Percentiles rank a stretch among this genome's conserved stretches.
Evolutionary conservation across 2,797 vertebrate species (phyloP).

Genomic region (Phataginus tetradactyla): DNA sequence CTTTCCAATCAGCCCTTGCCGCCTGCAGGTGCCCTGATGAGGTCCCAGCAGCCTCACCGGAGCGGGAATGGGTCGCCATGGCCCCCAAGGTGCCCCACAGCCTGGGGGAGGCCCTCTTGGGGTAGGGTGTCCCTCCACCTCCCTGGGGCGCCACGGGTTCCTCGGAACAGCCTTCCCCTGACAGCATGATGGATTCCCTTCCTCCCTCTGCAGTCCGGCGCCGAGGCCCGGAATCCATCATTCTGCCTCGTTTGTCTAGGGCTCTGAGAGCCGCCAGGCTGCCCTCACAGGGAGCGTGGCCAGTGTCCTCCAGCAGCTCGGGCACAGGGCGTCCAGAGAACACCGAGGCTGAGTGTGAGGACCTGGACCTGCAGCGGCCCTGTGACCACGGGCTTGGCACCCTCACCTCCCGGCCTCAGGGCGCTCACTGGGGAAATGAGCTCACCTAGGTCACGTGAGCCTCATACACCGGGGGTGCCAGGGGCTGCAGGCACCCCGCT

Average conservation of each 20-base stretch:
- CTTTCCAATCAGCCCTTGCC: too few species aligned
- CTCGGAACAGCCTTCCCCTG: conserved; percentile 24
- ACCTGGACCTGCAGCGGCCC: background rate
- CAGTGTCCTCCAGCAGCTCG: background rate
- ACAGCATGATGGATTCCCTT: background rate
- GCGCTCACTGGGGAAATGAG: background rate
- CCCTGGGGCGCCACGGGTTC: background rate
- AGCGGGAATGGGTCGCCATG: accelerated
- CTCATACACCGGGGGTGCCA: accelerated
- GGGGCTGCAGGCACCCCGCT: accelerated
- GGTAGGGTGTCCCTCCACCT: background rate
- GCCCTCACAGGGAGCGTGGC: background rate
- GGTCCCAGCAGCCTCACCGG: background rate
- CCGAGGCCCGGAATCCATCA: conserved; percentile 39
- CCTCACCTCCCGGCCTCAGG: background rate
- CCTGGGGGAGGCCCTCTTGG: background rate
- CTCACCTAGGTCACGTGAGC: accelerated
- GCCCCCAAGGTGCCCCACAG: background rate
- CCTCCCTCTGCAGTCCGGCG: background rate
- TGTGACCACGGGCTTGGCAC: accelerated
- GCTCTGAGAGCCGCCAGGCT: background rate
- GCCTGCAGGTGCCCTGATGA: background rate
- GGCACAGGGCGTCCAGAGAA: background rate
- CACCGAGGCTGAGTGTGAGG: background rate
- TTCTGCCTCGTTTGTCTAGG: background rate